These are phyloP conservation scores for Cephalopholis sonnerati DNA, from an alignment of 2,113 vertebrate genomes.

Conservation along the genomic window DNA sequence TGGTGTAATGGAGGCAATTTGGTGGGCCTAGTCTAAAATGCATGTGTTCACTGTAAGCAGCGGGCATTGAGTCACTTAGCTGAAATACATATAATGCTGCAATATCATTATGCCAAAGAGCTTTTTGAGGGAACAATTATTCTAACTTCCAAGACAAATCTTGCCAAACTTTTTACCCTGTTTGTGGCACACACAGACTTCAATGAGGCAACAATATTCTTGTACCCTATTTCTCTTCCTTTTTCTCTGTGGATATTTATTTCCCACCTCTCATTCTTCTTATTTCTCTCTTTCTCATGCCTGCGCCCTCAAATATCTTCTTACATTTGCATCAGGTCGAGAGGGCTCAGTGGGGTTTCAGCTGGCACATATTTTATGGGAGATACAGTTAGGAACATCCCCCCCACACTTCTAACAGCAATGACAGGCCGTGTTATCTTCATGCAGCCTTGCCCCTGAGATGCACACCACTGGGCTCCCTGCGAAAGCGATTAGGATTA, in stretches of 20 bases:
- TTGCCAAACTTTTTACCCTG: slow-evolving; percentile 34
- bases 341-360: slow-evolving; percentile 42
- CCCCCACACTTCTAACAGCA: slow-evolving; percentile 20
- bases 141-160: slow-evolving; percentile 47
- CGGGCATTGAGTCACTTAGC: slow-evolving; percentile 8
- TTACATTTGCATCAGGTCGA: slow-evolving; percentile 46
- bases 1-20: slow-evolving; percentile 53
- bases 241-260: slow-evolving; percentile 19
- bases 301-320: slow-evolving; percentile 28
- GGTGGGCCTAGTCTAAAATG: slow-evolving; percentile 36
- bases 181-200: slow-evolving; percentile 5
- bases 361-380: slow-evolving; percentile 43
- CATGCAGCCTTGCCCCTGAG: slow-evolving; percentile 46
- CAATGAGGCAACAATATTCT: neutral
- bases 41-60: slow-evolving; percentile 37
- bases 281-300: neutral
- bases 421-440: slow-evolving; percentile 57
- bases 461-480: slow-evolving; percentile 52
- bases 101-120: slow-evolving; percentile 44
- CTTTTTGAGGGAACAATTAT: slow-evolving; percentile 41
- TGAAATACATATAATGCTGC: slow-evolving; percentile 48
- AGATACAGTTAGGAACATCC: slow-evolving; percentile 34
- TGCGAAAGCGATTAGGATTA: slow-evolving; percentile 72
- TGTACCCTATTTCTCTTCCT: neutral
- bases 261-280: slow-evolving; percentile 13